Base-by-base conservation (phyloP, 2,797 vertebrate genomes). In the Dipus sagitta region DNA sequence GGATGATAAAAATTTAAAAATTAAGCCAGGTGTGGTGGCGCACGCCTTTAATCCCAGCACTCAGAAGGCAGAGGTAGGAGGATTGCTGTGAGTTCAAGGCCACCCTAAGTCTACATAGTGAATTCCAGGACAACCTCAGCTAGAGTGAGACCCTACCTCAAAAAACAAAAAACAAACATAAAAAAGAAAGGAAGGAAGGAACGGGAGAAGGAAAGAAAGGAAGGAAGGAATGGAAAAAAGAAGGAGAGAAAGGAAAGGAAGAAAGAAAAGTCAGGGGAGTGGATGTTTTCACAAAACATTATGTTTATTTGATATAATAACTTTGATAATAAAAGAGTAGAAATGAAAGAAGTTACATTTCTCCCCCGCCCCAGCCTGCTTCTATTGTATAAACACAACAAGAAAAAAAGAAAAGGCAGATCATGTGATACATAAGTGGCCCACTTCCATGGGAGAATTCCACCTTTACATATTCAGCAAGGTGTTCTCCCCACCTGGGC, bases 291-390 rank as follows among this genome's bases (percentile, higher is more conserved):
- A 65, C 82, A 28, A 60, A 82, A 38, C 71, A 67, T 68, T 92
- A 65, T 77, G 28, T 12, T 95, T 93, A 72, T 68, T 81, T n/a
- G 81, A 52, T 52, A 64, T 28, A 84, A 52, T 76, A 70, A 62
- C 28, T 72, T 79, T 65, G 28, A 85, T 64, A 34, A 81, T 67
- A 1, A 42, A 74, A 82, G 80, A 32, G 18, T n/a, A 67, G 68
- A 82, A 77, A 74, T n/a, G 65, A 92, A 93, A 67, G 47, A 78
- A 72, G 23, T 90, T 58, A 18, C 2, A 64, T 76, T 47, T 86
- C 32, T 89, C 90, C 81, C 26, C 81, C 23, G 2, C 38, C n/a
- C 68, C 13, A 62, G 18, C 18, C 47, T 72, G 21, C 20, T 62
- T 90, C 58, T 71, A 52, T 0, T 76, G 12, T 52, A 47, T 47